These are phyloP conservation scores for Helobdella robusta DNA, from an alignment of 2,888 invertebrate genomes.

Conservation along the genomic window DNA sequence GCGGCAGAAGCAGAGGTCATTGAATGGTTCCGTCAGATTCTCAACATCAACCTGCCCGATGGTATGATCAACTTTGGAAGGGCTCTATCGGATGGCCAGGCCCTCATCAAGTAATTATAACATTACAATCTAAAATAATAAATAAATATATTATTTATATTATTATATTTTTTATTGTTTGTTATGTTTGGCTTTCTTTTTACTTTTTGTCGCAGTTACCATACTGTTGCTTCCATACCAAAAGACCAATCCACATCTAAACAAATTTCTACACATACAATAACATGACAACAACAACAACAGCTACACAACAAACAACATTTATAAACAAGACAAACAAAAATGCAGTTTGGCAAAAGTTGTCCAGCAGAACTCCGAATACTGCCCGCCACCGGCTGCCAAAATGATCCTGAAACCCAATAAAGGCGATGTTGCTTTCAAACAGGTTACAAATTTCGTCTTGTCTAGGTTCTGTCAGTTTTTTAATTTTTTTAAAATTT, in stretches of 20 bases:
- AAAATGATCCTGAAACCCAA: constrained; percentile 39
- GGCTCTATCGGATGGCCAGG: constrained; percentile 41
- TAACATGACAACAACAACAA: background rate
- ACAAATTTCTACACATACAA: background rate
- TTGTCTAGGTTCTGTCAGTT: too few relatives aligned
- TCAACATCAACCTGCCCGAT: constrained; percentile 66
- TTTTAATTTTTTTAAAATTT: too few relatives aligned
- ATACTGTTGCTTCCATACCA: too few relatives aligned
- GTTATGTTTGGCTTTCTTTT: background rate
- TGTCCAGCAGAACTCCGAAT: constrained; percentile 41
- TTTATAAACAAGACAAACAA: too few relatives aligned
- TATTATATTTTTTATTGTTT: background rate
- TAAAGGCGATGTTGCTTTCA: constrained; percentile 42
- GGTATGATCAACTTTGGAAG: constrained; percentile 63
- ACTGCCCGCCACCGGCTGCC: constrained; percentile 39
- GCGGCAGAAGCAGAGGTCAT: constrained; percentile 82
- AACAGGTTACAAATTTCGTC: constrained; percentile 41
- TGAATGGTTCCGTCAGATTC: constrained; percentile 80
- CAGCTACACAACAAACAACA: background rate
- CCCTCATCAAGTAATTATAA: constrained; percentile 46
- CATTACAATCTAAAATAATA: background rate
- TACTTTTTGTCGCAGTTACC: background rate
- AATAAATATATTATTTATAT: background rate
- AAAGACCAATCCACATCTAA: too few relatives aligned
- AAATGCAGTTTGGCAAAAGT: constrained; percentile 41